A percentile compares a stretch with the other conserved stretches of the same genome.
phyloP scores from a whole-genome alignment of 2,113 vertebrate genomes.

The Corythaixoides concolor region DNA sequence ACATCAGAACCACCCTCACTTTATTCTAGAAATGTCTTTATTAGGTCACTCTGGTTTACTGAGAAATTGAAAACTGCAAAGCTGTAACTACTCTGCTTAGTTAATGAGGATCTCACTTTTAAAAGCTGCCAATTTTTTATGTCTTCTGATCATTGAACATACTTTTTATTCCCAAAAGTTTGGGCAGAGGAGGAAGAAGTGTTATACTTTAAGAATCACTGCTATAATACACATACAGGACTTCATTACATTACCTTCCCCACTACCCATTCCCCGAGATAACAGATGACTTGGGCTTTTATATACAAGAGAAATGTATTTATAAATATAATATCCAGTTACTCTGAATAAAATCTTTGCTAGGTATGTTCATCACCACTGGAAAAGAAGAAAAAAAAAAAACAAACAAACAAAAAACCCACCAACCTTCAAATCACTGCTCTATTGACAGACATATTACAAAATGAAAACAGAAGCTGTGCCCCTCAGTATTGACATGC shows the following conservation, averaged over 20 bases:
- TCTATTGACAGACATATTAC: background rate
- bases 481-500: background rate
- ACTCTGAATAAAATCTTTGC: background rate
- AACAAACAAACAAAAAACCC: background rate
- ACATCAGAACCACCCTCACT: background rate
- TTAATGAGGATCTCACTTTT: background rate
- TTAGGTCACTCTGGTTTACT: background rate
- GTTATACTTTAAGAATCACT: background rate
- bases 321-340: background rate
- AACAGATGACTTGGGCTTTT: background rate
- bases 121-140: background rate
- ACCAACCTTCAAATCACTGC: background rate
- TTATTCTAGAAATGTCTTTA: background rate
- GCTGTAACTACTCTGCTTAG: background rate
- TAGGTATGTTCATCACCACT: background rate
- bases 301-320: background rate
- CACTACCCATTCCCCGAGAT: background rate
- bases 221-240: background rate
- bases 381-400: rapidly evolving
- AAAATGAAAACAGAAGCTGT: background rate
- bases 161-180: background rate
- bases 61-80: background rate
- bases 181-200: rapidly evolving
- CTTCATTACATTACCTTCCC: background rate
- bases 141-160: background rate